A percentile compares a stretch with the other conserved stretches of the same genome.
Conservation (phyloP, 2,113 vertebrate genomes). For the Corythaixoides concolor region DNA sequence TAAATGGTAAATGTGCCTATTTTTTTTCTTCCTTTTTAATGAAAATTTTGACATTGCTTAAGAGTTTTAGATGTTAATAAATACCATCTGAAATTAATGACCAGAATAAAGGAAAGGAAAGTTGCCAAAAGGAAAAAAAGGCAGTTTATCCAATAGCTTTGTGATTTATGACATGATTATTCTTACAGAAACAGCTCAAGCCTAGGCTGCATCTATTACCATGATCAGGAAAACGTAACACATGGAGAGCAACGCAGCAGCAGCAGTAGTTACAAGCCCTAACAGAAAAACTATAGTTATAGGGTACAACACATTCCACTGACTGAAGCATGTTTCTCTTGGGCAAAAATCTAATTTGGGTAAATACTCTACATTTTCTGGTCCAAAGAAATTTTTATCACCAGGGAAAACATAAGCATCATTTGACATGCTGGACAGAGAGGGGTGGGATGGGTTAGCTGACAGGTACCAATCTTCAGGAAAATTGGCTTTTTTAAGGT, state of each 20-base stretch:
- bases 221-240: neutral
- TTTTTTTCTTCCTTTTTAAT: neutral
- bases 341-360: neutral
- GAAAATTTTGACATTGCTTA: neutral
- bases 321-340: neutral
- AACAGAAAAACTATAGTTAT: accelerated
- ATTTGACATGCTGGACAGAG: neutral
- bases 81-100: neutral
- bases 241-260: neutral
- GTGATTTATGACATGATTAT: neutral
- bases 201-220: neutral
- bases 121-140: neutral
- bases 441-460: neutral
- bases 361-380: neutral
- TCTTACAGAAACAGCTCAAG: neutral
- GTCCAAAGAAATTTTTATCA: neutral
- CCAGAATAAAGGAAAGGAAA: neutral
- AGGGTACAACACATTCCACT: neutral
- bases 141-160: neutral
- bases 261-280: neutral
- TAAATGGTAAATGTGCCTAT: neutral
- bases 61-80: neutral
- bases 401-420: neutral
- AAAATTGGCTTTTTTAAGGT: neutral
- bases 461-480: neutral